Conservation (phyloP, 2,888 invertebrate genomes). For the Orthosia gothica region DNA sequence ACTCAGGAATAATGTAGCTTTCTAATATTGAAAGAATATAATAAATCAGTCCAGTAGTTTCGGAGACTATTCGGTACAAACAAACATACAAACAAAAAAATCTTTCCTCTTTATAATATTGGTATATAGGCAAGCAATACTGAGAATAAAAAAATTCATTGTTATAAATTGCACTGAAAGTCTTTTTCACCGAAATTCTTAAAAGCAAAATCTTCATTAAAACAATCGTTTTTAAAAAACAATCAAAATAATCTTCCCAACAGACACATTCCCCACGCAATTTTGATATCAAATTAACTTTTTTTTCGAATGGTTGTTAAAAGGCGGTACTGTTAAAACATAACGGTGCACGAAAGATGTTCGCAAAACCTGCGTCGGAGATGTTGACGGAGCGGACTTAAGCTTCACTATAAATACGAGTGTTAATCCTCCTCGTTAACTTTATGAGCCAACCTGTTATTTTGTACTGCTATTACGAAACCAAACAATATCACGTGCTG, state of each 20-base stretch:
- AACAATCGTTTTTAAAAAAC: slow-evolving; percentile 42
- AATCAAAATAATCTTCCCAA: slow-evolving; percentile 45
- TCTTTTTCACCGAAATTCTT: background rate
- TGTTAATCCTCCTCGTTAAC: slow-evolving; percentile 85
- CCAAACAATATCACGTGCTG: slow-evolving; percentile 89
- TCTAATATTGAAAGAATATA: too few relatives aligned
- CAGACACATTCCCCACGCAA: slow-evolving; percentile 38
- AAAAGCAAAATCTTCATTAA: background rate
- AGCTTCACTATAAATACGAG: slow-evolving; percentile 73
- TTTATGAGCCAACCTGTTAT: slow-evolving; percentile 85
- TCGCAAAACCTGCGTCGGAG: slow-evolving; percentile 55
- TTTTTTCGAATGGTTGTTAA: slow-evolving; percentile 56
- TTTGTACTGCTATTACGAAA: slow-evolving; percentile 85
- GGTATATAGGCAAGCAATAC: too few relatives aligned
- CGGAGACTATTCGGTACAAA: too few relatives aligned
- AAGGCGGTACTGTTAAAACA: slow-evolving; percentile 62
- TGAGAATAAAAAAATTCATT: background rate
- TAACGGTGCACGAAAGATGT: slow-evolving; percentile 63
- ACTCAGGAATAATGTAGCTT: too few relatives aligned
- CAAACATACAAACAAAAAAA: too few relatives aligned
- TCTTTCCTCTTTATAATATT: too few relatives aligned
- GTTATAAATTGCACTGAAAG: background rate
- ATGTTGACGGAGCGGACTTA: slow-evolving; percentile 50
- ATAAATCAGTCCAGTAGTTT: too few relatives aligned
- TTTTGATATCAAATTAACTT: slow-evolving; percentile 53